Evolutionary conservation across 2,888 invertebrate species (phyloP), one percentile per base, ranked within the genome.

Genomic region (Xestia xanthographa): DNA sequence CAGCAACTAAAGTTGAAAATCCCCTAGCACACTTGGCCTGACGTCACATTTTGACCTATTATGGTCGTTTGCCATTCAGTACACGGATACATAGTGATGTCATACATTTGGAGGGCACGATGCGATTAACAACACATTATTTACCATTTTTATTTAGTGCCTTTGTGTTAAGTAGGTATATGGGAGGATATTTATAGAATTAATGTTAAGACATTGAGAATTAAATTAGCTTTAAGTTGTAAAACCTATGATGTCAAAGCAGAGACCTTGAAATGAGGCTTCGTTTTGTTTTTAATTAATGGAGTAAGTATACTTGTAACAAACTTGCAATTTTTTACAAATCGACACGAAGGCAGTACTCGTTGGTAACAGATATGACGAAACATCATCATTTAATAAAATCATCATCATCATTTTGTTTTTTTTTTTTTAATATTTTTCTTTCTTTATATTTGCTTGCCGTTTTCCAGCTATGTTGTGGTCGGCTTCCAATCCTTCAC

Each of bases 31-130:
- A 8, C 4, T n/a, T 26, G 5, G 4, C 17, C 48, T 88, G 87
- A 86, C 85, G 85, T 82, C 88, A 86, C 56, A 29, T 22, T 48
- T 20, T 83, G 79, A 85, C 89, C 86, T 88, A 77, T 81, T 71
- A 81, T 48, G 60, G 69, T 53, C 20, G 62, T 53, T 86, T 79
- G 79, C 66, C 82, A 87, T 89, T 89, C 77, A 45, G 9, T 6
- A 86, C 72, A 80, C 80, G 78, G 86, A 84, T 79, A 17, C 63
- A 22, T 20, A 63, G 67, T 89, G 87, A 83, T 79, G 77, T 88
- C 86, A 87, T 86, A 50, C 43, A 38, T 45, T 34, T 63, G 60
- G 67, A 83, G 66, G 86, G 79, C 73, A 71, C 29, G 66, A 43
- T 6, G 79, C 41, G 50, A 77, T 72, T 83, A 69, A 68, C 65